Evolutionary conservation across 2,113 vertebrate species (phyloP), one percentile per base, ranked within the genome.

Genomic region (Mormyrus lacerda): DNA sequence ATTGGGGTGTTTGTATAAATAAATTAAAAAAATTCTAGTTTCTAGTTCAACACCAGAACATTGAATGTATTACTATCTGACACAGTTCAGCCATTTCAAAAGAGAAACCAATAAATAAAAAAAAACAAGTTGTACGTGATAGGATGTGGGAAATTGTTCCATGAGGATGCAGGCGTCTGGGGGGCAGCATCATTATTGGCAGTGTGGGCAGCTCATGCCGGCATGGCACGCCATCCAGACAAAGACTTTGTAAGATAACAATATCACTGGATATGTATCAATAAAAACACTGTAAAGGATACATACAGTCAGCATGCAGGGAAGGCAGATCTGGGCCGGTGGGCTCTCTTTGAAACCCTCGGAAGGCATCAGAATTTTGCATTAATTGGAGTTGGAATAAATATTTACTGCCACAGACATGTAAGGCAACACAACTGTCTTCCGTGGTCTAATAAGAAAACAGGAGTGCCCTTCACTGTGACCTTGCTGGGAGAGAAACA

Each of bases 21-120:
- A 94, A 94, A 76, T 76, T 1, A 35, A 76, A 15, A 31, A 35
- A 73, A n/a, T n/a, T n/a, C n/a, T n/a, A n/a, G n/a, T 58, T 76
- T 76, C 4, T 39, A 76, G 93, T 84, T 83, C 3, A 19, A 3
- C 8, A 19, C 42, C 21, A 31, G 9, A 27, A 65, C n/a, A 27
- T 61, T 65, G 24, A 31, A 65, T 27, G 11, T 27, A 27, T n/a
- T 10, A 65, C 61, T 27, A 65, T 3, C 3, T 27, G 61, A 65
- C 31, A 76, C 13, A 76, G 10, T 69, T 15, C 3, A 35, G 24
- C 65, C 9, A 31, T 73, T 73, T 73, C 27, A 76, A 79, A 35
- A 39, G 73, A 42, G 35, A 79, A 79, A 19, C 1, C n/a, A 76
- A 19, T 2, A 15, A 76, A n/a, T n/a, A 39, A 79, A 76, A 73